Conservation (phyloP, 2,113 vertebrate genomes). For the Alosa alosa region DNA sequence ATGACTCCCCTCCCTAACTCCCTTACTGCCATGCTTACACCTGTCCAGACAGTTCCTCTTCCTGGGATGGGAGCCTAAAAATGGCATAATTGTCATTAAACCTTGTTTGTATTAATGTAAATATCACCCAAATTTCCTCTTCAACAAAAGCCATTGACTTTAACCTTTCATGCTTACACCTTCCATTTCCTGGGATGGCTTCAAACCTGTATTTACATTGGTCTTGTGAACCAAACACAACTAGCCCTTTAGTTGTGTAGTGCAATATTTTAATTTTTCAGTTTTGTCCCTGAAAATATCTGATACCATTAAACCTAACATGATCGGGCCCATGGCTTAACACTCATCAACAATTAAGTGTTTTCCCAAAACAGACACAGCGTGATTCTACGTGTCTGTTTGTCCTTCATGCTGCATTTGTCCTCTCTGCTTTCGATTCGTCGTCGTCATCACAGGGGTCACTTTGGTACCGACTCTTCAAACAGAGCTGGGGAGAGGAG, state of each 20-base stretch:
- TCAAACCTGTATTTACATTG: not conserved
- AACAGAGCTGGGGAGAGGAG: constrained; percentile 64
- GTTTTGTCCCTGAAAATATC: not conserved
- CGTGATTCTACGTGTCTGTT: not conserved
- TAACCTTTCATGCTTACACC: too few species aligned
- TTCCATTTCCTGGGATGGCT: too few species aligned
- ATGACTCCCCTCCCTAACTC: not conserved
- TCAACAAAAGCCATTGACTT: not conserved
- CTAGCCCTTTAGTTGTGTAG: too few species aligned
- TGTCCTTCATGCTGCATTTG: not conserved
- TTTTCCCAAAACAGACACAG: not conserved
- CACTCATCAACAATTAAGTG: not conserved
- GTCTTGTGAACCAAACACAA: not conserved
- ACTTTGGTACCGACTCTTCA: constrained; percentile 69
- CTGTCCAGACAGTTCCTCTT: not conserved
- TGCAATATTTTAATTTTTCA: not conserved
- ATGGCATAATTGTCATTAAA: too few species aligned
- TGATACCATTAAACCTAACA: not conserved
- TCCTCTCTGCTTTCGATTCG: not conserved
- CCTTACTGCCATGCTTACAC: not conserved
- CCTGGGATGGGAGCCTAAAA: not conserved
- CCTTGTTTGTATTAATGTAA: not conserved
- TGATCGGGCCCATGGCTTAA: not conserved
- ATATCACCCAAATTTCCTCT: not conserved
- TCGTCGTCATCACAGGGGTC: constrained; percentile 41